A percentile compares a stretch with the other conserved stretches of the same genome.
phyloP scores from a whole-genome alignment of 2,797 vertebrate species.

The Phyllotis vaccarum region DNA sequence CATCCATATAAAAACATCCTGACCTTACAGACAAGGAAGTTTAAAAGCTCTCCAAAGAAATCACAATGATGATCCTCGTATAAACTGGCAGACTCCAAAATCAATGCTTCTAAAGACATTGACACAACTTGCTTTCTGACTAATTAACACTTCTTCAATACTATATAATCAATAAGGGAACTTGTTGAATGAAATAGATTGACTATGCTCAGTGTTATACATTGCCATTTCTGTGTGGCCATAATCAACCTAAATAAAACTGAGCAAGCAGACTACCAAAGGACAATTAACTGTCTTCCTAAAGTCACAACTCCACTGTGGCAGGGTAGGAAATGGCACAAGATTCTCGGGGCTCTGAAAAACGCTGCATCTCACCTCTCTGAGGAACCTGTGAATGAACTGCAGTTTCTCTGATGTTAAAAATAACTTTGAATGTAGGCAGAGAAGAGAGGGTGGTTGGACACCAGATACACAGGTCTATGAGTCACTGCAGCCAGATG shows the following conservation, averaged over 20 bases:
- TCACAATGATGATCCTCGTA: neutral
- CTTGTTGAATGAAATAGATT: neutral
- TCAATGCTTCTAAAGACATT: neutral
- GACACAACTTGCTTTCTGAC: neutral
- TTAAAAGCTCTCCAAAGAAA: constrained; percentile 27
- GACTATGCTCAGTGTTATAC: neutral
- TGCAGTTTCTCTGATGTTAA: constrained; percentile 1
- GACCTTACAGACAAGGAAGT: neutral
- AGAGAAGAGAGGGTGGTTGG: neutral
- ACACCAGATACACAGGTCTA: neutral
- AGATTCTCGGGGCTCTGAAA: neutral
- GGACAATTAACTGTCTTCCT: neutral
- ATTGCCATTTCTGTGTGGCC: neutral
- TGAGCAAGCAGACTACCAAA: neutral
- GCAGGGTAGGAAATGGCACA: neutral
- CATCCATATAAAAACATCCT: neutral
- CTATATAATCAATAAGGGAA: neutral
- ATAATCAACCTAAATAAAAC: neutral
- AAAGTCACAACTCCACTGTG: neutral
- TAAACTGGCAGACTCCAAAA: constrained; percentile 18
- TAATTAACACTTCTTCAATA: neutral
- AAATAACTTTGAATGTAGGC: neutral
- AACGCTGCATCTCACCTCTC: neutral
- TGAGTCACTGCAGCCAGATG: neutral
- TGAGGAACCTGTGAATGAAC: neutral